These are phyloP conservation scores for Lethocerus indicus DNA, from an alignment of 1,140 invertebrate genomes.

Conservation along the genomic window DNA sequence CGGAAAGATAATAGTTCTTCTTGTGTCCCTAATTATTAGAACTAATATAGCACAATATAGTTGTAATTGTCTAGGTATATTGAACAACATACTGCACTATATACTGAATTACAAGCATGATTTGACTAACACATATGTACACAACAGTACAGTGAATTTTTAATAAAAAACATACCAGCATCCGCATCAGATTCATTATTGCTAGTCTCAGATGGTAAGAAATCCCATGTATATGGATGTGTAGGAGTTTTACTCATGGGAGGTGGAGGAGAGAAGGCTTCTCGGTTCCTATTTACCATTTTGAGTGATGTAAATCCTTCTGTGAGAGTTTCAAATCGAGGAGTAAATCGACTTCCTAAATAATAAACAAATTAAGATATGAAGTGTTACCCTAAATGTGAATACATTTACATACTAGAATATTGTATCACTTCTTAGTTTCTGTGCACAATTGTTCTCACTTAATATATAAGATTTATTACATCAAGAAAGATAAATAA, in stretches of 20 bases:
- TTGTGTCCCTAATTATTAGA: constrained; percentile 24
- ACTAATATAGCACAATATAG: neutral
- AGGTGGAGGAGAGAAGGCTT: constrained; percentile 23
- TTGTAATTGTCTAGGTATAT: neutral
- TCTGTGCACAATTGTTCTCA: too few species aligned
- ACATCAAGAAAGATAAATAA: too few species aligned
- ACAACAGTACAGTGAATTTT: neutral
- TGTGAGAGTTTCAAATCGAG: constrained; percentile 41
- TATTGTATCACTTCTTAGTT: too few species aligned
- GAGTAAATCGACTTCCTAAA: constrained; percentile 36
- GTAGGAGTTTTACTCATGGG: constrained; percentile 38
- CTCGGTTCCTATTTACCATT: constrained; percentile 38
- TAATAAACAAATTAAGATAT: constrained; percentile 1
- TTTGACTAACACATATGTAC: too few species aligned
- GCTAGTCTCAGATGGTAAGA: constrained; percentile 15
- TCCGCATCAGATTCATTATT: neutral
- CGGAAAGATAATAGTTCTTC: constrained; percentile 42
- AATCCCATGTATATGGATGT: constrained; percentile 42
- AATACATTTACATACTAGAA: neutral
- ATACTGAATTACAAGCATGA: too few species aligned
- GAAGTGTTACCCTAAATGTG: too few species aligned
- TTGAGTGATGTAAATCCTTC: constrained; percentile 54
- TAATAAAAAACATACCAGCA: neutral
- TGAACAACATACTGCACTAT: too few species aligned
- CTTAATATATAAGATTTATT: too few species aligned